Conservation (phyloP, 2,888 invertebrate species). For the Argyresthia goedartella region DNA sequence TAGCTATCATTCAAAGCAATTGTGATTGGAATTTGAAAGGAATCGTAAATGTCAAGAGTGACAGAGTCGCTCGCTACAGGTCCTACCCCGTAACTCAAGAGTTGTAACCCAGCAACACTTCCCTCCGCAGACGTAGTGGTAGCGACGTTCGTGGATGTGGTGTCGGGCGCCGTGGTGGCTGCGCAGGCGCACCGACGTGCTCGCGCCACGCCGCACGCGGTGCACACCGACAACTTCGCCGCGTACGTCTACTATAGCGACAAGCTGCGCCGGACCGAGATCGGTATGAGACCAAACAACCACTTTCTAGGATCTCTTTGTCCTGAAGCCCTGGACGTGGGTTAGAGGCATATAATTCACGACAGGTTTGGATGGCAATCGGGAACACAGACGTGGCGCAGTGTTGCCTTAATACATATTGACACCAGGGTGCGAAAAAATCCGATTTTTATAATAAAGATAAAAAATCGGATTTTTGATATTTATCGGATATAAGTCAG, state of each 20-base stretch:
- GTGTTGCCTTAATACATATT: no score
- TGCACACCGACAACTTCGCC: constrained; percentile 98
- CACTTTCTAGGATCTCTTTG: not conserved
- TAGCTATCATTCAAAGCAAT: no score
- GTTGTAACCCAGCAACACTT: constrained; percentile 16
- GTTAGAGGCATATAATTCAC: not conserved
- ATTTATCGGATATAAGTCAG: no score
- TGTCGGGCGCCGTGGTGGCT: constrained; percentile 89
- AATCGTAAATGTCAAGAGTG: no score
- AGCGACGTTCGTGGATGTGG: constrained; percentile 90
- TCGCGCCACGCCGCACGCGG: constrained; percentile 85
- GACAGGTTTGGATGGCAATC: no score
- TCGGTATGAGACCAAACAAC: constrained; percentile 58
- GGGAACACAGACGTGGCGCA: no score
- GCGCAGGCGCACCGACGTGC: constrained; percentile 89
- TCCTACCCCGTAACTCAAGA: no score
- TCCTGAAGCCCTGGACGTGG: not conserved
- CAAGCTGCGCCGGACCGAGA: constrained; percentile 91
- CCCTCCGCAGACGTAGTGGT: constrained; percentile 78
- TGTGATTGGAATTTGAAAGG: no score
- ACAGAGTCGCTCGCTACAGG: no score
- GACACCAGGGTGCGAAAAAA: no score
- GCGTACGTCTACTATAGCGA: constrained; percentile 96
- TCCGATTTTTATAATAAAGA: no score
- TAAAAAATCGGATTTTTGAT: no score